Conservation (phyloP, 2,113 vertebrate species). For the Oryzias melastigma region DNA sequence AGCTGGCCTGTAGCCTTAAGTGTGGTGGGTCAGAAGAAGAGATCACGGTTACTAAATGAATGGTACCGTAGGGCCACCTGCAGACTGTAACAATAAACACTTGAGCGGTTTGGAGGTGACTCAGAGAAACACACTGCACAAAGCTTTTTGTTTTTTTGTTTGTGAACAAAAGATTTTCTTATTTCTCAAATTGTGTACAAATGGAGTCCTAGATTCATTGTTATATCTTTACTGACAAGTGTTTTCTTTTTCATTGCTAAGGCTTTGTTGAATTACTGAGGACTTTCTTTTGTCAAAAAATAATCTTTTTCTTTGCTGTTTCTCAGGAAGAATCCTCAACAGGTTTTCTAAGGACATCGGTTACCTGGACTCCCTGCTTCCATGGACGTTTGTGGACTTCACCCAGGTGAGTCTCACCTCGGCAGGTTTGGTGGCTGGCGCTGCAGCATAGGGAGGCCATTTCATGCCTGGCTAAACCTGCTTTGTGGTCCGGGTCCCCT, state of each 20-base stretch:
- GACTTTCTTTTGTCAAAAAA: conserved; percentile 79
- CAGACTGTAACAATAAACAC: conserved; percentile 77
- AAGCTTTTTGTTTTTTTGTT: conserved; percentile 85
- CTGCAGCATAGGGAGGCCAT: conserved; percentile 76
- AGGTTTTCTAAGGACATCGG: conserved; percentile 95
- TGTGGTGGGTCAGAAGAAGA: conserved; percentile 65
- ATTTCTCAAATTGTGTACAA: conserved; percentile 83
- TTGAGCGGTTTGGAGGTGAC: conserved; percentile 82
- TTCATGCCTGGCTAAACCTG: conserved; percentile 80
- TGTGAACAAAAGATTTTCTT: conserved; percentile 84
- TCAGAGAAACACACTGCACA: conserved; percentile 80
- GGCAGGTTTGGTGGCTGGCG: conserved; percentile 58
- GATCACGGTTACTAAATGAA: conserved; percentile 63
- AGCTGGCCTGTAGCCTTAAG: conserved; percentile 76
- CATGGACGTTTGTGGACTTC: conserved; percentile 89
- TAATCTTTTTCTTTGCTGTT: conserved; percentile 49
- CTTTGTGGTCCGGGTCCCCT: conserved; percentile 76
- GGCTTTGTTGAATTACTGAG: conserved; percentile 75
- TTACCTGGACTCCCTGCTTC: conserved; percentile 91
- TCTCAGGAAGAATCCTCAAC: conserved; percentile 89
- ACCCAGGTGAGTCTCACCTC: conserved; percentile 85
- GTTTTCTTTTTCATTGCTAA: conserved; percentile 82
- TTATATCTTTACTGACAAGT: conserved; percentile 86
- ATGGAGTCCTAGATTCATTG: conserved; percentile 87
- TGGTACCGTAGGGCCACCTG: conserved; percentile 74